A percentile compares a stretch with the other conserved stretches of the same genome.
Evolutionary conservation across 2,797 vertebrate species (phyloP).

Genomic region (Emys orbicularis): DNA sequence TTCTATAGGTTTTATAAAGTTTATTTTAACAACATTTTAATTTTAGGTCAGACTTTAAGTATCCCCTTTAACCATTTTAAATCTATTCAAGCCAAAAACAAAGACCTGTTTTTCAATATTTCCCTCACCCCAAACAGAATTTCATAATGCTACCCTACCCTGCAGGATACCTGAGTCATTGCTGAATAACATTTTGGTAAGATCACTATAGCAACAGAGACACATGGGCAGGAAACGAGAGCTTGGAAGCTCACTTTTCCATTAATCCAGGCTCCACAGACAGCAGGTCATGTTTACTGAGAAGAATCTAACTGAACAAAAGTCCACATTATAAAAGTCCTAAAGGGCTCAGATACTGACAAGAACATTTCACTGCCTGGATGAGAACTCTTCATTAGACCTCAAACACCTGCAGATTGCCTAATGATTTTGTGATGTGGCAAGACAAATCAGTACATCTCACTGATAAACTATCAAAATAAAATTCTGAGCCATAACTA

Average conservation of each 20-base stretch:
- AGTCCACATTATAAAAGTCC: not conserved
- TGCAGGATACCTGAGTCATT: not conserved
- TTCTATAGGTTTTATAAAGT: not conserved
- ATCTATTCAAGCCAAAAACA: not conserved
- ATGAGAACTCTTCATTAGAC: not conserved
- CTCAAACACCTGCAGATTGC: not conserved
- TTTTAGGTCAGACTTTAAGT: not conserved
- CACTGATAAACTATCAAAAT: not conserved
- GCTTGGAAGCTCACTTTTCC: not conserved
- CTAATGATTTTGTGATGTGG: not conserved
- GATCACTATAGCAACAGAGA: not conserved
- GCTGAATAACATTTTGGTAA: not conserved
- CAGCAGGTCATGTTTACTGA: not conserved
- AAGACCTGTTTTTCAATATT: not conserved
- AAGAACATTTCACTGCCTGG: not conserved
- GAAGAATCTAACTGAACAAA: not conserved
- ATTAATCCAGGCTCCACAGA: not conserved
- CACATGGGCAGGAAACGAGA: not conserved
- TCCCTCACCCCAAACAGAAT: not conserved
- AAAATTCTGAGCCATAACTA: not conserved
- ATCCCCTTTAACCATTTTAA: not conserved
- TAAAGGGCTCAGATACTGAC: not conserved
- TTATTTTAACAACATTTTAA: not conserved
- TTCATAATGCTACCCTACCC: not conserved
- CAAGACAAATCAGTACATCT: not conserved